Conservation (phyloP, 2,797 vertebrate species). For the Adrianichthys oophorus region DNA sequence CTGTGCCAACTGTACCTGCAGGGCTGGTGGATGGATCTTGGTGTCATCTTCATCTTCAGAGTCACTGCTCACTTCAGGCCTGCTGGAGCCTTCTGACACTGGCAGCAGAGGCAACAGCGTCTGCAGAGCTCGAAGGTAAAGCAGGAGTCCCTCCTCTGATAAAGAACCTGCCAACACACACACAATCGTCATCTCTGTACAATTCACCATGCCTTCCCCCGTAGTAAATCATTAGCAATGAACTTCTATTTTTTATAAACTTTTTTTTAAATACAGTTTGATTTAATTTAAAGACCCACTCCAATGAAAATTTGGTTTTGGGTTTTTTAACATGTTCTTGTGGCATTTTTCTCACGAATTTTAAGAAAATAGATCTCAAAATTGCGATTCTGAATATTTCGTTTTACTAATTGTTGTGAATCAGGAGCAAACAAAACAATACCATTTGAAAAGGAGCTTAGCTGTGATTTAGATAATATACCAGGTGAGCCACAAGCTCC, state of each 20-base stretch:
- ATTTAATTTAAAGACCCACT: too few relatives aligned
- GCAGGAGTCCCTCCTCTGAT: slow-evolving; percentile 91
- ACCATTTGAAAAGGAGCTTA: too few relatives aligned
- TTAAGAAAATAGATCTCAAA: too few relatives aligned
- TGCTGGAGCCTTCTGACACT: slow-evolving; percentile 78
- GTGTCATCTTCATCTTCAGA: slow-evolving; percentile 91
- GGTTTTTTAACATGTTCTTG: too few relatives aligned
- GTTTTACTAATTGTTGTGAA: too few relatives aligned
- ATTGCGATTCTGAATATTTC: too few relatives aligned
- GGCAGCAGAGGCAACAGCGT: slow-evolving; percentile 88
- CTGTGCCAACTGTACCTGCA: slow-evolving; percentile 70
- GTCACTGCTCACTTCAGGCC: slow-evolving; percentile 86
- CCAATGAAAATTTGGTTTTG: too few relatives aligned
- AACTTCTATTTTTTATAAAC: background rate
- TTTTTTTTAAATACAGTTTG: too few relatives aligned
- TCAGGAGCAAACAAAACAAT: too few relatives aligned
- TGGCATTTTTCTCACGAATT: too few relatives aligned
- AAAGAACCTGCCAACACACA: slow-evolving; percentile 76
- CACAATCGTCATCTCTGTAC: background rate
- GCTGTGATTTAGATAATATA: too few relatives aligned
- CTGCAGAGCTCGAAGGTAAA: slow-evolving; percentile 90
- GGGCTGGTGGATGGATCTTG: slow-evolving; percentile 65
- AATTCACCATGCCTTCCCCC: slow-evolving; percentile 7
- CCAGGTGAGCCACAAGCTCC: too few relatives aligned
- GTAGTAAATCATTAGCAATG: slow-evolving; percentile 20